phyloP scores from a whole-genome alignment of 2,797 vertebrate species.

The Morelia viridis region DNA sequence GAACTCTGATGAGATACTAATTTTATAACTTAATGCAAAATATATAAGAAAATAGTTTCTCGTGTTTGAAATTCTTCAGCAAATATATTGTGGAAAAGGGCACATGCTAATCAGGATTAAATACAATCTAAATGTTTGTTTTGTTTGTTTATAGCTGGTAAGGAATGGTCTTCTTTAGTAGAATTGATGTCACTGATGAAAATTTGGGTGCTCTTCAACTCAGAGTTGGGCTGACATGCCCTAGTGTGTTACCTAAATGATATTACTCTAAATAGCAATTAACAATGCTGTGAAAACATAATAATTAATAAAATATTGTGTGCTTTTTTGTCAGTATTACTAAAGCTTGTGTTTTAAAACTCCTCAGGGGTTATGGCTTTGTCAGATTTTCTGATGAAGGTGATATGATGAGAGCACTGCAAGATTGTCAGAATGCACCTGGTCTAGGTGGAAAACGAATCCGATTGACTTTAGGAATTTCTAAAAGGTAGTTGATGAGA shows the following conservation, averaged over 20 bases:
- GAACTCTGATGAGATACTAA: not conserved
- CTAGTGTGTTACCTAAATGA: not conserved
- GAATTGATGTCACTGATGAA: not conserved
- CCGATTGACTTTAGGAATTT: constrained; percentile 87
- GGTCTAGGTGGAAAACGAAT: constrained; percentile 87
- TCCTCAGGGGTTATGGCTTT: constrained; percentile 87
- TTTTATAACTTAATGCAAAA: not conserved
- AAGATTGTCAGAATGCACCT: constrained; percentile 89
- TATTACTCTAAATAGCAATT: not conserved
- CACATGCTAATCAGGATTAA: not conserved
- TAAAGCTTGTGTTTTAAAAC: constrained; percentile 60
- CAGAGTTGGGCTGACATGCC: not conserved
- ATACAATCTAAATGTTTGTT: not conserved
- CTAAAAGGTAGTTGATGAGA: constrained; percentile 81
- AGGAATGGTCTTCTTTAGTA: not conserved
- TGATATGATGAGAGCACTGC: constrained; percentile 91
- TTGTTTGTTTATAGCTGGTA: not conserved
- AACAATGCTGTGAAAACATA: not conserved
- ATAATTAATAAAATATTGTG: constrained; percentile 36
- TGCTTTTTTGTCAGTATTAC: constrained; percentile 46
- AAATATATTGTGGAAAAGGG: not conserved
- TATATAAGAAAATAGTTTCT: not conserved
- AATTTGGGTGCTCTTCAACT: not conserved
- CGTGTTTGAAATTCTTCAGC: not conserved
- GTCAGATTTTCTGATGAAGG: constrained; percentile 90